Conservation (phyloP, 2,113 vertebrate genomes). For the Centropristis striata region DNA sequence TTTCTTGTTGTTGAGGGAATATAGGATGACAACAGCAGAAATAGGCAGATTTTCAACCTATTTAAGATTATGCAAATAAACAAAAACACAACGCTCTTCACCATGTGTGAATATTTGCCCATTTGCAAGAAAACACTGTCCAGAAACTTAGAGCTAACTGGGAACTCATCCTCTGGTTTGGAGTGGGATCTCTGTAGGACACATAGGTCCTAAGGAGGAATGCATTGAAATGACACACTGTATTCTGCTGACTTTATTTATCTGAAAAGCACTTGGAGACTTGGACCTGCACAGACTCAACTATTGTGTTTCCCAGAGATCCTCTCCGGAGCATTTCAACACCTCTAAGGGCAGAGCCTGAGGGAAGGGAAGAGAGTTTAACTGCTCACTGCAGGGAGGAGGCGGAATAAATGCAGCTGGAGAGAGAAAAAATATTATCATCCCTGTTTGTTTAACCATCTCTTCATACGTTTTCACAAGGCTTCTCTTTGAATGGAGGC, state of each 20-base stretch:
- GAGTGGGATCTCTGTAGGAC: too few relatives aligned
- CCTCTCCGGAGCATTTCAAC: slow-evolving; percentile 4
- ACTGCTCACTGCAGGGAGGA: not conserved
- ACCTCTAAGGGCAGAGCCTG: not conserved
- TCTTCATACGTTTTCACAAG: not conserved
- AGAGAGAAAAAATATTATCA: not conserved
- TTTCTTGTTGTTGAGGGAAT: too few relatives aligned
- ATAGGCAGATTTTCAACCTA: too few relatives aligned
- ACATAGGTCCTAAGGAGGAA: too few relatives aligned
- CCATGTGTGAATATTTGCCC: too few relatives aligned
- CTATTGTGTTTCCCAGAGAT: not conserved
- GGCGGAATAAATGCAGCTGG: not conserved
- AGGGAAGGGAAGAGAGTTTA: not conserved
- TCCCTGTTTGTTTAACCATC: not conserved
- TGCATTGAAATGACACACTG: too few relatives aligned
- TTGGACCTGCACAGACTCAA: not conserved
- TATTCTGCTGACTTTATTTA: slow-evolving; percentile 11
- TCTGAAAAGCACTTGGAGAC: slow-evolving; percentile 9
- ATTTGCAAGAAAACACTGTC: too few relatives aligned
- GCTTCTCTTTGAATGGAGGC: not conserved
- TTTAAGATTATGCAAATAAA: too few relatives aligned
- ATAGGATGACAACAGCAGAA: too few relatives aligned
- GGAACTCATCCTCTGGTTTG: too few relatives aligned
- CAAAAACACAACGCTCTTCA: too few relatives aligned
- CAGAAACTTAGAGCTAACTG: too few relatives aligned